Evolutionary conservation across 2,888 invertebrate species (phyloP), one percentile per base, ranked within the genome.

Genomic region (Exephanes ischioxanthus): DNA sequence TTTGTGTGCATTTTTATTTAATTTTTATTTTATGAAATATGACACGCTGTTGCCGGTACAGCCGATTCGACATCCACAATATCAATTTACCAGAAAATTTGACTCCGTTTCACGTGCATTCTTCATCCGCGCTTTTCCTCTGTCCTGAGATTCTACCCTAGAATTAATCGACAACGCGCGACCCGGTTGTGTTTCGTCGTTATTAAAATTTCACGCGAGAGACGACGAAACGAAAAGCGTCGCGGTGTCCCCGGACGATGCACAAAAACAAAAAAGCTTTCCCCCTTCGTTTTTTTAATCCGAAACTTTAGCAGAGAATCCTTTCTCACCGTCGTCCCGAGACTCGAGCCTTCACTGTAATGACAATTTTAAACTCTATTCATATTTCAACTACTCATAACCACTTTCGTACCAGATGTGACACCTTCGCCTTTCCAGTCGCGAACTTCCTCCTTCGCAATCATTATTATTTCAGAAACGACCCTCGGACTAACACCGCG

Each of bases 351-450:
- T 86, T 77, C 84, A 73, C 87, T 85, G 88, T 86, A 87, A 85
- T 88, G 86, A 87, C 89, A 88, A 90, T 90, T 90, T 93, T 94
- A 93, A 92, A 94, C 93, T 93, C 92, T 93, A 93, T 94, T 91
- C 91, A 93, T 92, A 89, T 89, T 91, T 93, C 92, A 93, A 93
- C 93, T 93, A 93, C 88, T 92, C 92, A 90, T 93, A 93, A 92
- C 90, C 89, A 88, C 87, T 90, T 85, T 87, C 86, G 85, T 71
- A 63, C 85, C 85, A 81, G 82, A 85, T 75, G 75, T 73, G 80
- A 73, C 78, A 81, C 78, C 73, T 75, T 73, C 48, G 78, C 48
- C 70, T 85, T 22, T 66, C 19, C 77, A 81, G 45, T 55, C 53
- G 58, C 53, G 75, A 77, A 80, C 87, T 83, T 70, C 82, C 81